Base-by-base conservation (phyloP, 2,888 invertebrate genomes). In the Listrodromus nycthemerus region DNA sequence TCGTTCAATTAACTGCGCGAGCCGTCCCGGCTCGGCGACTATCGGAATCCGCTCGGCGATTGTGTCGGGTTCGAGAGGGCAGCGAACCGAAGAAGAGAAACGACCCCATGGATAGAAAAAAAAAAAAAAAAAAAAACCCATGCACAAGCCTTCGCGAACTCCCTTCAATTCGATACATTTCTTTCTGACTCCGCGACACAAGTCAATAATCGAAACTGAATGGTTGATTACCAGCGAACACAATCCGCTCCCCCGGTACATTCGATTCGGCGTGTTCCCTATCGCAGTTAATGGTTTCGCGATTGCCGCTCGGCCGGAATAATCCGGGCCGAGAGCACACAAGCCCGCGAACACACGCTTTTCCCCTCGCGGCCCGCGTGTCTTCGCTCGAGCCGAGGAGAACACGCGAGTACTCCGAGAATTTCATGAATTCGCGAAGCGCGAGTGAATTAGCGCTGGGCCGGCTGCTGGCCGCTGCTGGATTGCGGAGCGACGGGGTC, bases 401-500 rank as follows among this genome's bases (percentile, higher is more conserved):
- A 8, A 24, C 19, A 45, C 41, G 19, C 24, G 55, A 5, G 21
- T 41, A 37, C 19, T 48, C 52, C 21, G 50, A 52, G 80, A 80
- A 83, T 76, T 74, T 70, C 80, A 80, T 76, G 83, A 83, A 80
- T 83, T 83, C 52, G 65, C 83, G 76, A 83, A 67, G 76, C 75
- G 67, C 76, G 61, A 80, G 80, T 80, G 83, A 80, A 83, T 83
- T 83, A 80, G 76, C 71, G 75, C 21, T 75, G 50, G 41, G 21
- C 16, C 61, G 27, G 27, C 61, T 30, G 61, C 30, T 7, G 61
- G 61, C 67, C 1, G 27, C 24, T 55, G 66, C 55, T 65, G 45
- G 69, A 74, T 78, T 77, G 76, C 50, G 41, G 66, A 76, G 58
- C 41, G 71, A 8, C 30, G 71, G 52, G 66, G 58, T 76, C 67